Conservation (phyloP, 2,888 invertebrate species). For the Phrixothrix hirtus region DNA sequence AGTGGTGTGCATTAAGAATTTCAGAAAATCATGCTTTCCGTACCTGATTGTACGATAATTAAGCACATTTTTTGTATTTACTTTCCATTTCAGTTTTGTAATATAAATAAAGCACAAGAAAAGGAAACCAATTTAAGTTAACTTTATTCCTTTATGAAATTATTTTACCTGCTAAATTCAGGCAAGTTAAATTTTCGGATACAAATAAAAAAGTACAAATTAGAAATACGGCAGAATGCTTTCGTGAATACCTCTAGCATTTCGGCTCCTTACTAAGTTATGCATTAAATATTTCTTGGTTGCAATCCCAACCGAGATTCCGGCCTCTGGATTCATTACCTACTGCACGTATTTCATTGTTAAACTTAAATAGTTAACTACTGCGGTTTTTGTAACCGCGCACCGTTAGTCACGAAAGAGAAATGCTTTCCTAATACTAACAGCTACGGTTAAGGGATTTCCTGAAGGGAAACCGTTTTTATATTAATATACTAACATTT, state of each 20-base stretch:
- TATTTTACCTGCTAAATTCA: too few species aligned
- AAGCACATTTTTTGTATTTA: too few species aligned
- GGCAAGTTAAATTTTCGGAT: too few species aligned
- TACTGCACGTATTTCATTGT: conserved; percentile 38
- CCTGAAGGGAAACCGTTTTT: conserved; percentile 9
- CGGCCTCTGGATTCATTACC: conserved; percentile 34
- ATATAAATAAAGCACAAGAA: too few species aligned
- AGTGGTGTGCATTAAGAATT: too few species aligned
- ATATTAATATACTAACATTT: conserved; percentile 12
- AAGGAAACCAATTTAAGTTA: too few species aligned
- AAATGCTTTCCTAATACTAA: conserved; percentile 18
- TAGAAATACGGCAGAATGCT: too few species aligned
- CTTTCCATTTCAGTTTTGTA: too few species aligned
- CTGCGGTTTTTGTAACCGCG: conserved; percentile 18
- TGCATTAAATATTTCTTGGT: conserved; percentile 35
- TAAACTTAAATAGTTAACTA: conserved; percentile 33
- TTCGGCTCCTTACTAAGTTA: conserved; percentile 33
- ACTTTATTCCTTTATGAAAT: too few species aligned
- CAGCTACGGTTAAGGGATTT: conserved; percentile 12
- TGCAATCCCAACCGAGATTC: conserved; percentile 35
- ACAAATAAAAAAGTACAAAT: too few species aligned
- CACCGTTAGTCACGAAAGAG: conserved; percentile 20
- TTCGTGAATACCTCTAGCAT: conserved; percentile 13
- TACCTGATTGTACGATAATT: too few species aligned
- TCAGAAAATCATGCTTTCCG: too few species aligned